Base-by-base conservation (phyloP, 2,797 vertebrate genomes). In the Sebastes oblongus region DNA sequence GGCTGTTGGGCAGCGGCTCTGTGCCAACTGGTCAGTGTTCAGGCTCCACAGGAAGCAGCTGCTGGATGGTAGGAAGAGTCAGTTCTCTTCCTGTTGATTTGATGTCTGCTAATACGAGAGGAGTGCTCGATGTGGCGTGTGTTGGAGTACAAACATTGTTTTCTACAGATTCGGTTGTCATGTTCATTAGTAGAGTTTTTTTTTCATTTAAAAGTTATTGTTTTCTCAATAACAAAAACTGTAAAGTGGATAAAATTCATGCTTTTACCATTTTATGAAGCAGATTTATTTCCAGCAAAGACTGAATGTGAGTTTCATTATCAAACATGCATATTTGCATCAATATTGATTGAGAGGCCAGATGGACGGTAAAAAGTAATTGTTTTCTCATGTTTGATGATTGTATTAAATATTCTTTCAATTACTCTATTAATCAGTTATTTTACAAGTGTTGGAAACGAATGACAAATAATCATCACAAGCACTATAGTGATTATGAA, bases 11-110 rank as follows among this genome's bases (percentile, higher is more conserved):
- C 50, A 22, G 62, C 32, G 50, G 54, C 59, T 70, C 14, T 10
- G 2, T 27, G 42, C 13, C 36, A 18, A 46, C 42, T 18, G 42
- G 42, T 46, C 7, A 46, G 11, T 59, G 52, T 55, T 70, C 27
- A 58, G 36, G 11, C 24, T 25, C 14, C 10, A 16, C 32, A n/a
- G 80, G 82, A 88, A 86, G 56, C 81, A 86, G 83, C 82, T 91
- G 82, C 54, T 65, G 55, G 54, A 11, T 4, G 13, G 29, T 16
- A 55, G 7, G n/a, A 13, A 46, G 34, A 32, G 22, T 27, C 56
- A 9, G 61, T 82, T 83, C 30, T 8, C 61, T 72, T 87, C 78
- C 83, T 75, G 79, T 77, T 83, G 2, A 74, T 25, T 64, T 60
- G 34, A 69, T 9, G 5, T 0, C 6, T 11, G 25, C n/a, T 72